Conservation (phyloP, 2,113 vertebrate species). For the Loxodonta africana region DNA sequence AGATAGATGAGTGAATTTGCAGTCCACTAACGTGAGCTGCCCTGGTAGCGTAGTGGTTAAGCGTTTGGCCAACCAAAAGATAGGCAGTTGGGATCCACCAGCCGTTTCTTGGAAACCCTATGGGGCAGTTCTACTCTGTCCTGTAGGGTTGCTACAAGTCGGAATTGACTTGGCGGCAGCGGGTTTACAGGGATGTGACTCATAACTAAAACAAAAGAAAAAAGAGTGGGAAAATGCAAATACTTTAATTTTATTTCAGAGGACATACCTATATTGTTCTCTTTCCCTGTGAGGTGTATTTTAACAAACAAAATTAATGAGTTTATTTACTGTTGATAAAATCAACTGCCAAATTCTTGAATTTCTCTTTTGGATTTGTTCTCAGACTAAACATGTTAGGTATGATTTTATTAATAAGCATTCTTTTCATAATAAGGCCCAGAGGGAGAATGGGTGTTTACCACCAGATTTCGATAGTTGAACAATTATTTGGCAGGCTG, state of each 20-base stretch:
- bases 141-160: no score
- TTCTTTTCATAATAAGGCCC: background rate
- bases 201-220: constrained; percentile 28
- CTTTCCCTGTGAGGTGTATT: background rate
- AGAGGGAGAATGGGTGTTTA: background rate
- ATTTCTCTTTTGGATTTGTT: constrained; percentile 18
- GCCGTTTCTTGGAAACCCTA: no score
- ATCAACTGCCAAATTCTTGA: background rate
- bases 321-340: constrained; percentile 31
- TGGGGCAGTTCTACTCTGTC: no score
- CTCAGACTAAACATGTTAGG: background rate
- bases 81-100: no score
- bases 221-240: constrained; percentile 17
- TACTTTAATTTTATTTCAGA: background rate
- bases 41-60: no score
- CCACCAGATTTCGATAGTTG: background rate
- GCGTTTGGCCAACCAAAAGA: no score
- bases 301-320: background rate
- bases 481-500: background rate
- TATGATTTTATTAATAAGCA: background rate
- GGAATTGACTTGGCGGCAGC: no score
- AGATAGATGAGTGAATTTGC: background rate
- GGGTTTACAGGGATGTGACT: background rate
- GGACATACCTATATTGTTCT: background rate
- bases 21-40: background rate